These are phyloP conservation scores for Diachasmimorpha longicaudata DNA, from an alignment of 1,140 invertebrate species.

Conservation along the genomic window DNA sequence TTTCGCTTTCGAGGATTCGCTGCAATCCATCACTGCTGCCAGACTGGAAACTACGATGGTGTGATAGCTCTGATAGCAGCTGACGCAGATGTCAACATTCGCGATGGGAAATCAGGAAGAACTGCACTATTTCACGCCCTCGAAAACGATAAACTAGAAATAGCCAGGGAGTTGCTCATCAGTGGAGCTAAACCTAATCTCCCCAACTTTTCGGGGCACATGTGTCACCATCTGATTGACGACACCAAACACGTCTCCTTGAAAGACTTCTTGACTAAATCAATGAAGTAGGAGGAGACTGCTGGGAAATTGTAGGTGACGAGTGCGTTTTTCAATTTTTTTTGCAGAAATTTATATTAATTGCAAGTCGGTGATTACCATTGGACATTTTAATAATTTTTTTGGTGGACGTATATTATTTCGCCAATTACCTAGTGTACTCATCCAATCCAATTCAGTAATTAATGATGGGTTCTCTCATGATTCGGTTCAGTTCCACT, in stretches of 20 bases:
- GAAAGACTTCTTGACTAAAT: slow-evolving; percentile 27
- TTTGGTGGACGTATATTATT: no score
- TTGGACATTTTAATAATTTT: no score
- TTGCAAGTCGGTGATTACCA: no score
- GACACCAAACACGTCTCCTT: slow-evolving; percentile 34
- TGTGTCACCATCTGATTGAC: slow-evolving; percentile 29
- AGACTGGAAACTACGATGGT: slow-evolving; percentile 34
- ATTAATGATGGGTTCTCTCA: no score
- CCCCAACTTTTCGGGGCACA: slow-evolving; percentile 45
- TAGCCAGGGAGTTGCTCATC: slow-evolving; percentile 37
- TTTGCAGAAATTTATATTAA: no score
- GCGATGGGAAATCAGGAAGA: slow-evolving; percentile 46
- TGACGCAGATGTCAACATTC: slow-evolving; percentile 40
- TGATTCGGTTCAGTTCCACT: no score
- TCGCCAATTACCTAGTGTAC: no score
- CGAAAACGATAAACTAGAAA: slow-evolving; percentile 31
- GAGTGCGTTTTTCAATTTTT: no score
- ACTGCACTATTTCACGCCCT: slow-evolving; percentile 52
- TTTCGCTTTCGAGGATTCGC: slow-evolving; percentile 35
- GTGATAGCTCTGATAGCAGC: slow-evolving; percentile 32
- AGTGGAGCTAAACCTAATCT: slow-evolving; percentile 39
- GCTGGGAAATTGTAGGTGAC: no score
- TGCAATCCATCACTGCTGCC: slow-evolving; percentile 45
- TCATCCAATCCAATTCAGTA: no score
- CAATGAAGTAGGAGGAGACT: background rate